A percentile compares a stretch with the other conserved stretches of the same genome.
Conservation (phyloP, 1,140 invertebrate species). For the Trichonephila clavipes region DNA sequence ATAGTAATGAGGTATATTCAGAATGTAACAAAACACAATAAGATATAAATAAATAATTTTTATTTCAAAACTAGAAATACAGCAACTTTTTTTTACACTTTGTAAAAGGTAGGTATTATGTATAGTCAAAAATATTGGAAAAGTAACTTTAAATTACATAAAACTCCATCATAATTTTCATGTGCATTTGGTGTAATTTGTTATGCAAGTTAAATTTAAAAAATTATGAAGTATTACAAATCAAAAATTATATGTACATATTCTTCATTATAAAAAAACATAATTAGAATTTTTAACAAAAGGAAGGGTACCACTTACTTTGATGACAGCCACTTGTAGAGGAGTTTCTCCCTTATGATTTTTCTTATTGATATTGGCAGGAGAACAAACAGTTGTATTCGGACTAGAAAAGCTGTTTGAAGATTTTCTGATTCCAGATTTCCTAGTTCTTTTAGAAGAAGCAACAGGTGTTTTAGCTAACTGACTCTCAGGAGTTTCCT, state of each 20-base stretch:
- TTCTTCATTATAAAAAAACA: background rate
- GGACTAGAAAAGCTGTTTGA: background rate
- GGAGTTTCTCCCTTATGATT: constrained; percentile 67
- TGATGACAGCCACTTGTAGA: constrained; percentile 58
- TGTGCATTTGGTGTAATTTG: too few species aligned
- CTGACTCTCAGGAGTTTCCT: constrained; percentile 2
- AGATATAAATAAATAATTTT: too few species aligned
- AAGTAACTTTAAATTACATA: too few species aligned
- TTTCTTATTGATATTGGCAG: constrained; percentile 61
- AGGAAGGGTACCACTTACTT: background rate
- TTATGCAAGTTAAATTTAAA: too few species aligned
- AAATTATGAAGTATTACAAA: too few species aligned
- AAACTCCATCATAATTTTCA: too few species aligned
- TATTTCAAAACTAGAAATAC: too few species aligned
- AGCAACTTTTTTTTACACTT: too few species aligned
- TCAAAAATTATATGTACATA: too few species aligned
- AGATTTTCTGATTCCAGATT: background rate
- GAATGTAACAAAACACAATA: background rate
- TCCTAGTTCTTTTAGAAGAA: background rate
- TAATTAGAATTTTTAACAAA: background rate
- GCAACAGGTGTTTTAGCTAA: background rate
- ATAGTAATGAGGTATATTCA: background rate
- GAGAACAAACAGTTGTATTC: constrained; percentile 15
- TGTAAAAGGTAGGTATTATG: too few species aligned
- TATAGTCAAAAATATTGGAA: too few species aligned